Evolutionary conservation across 2,797 vertebrate species (phyloP), one percentile per base, ranked within the genome.

Genomic region (Carduelis carduelis): DNA sequence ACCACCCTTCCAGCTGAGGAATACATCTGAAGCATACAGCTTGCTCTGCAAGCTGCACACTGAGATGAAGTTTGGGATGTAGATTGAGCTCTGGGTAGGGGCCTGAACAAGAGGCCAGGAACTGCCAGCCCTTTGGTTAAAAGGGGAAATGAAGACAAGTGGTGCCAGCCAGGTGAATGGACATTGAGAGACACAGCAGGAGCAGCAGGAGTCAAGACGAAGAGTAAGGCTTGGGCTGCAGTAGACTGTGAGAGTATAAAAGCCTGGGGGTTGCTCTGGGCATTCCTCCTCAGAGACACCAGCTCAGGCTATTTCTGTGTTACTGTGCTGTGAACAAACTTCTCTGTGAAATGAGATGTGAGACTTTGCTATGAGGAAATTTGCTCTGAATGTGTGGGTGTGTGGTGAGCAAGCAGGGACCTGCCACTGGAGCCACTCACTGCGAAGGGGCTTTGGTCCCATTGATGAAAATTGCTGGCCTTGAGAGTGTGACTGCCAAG

Each of bases 261-360:
- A 60, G 8, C 15, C n/a, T 0, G 0, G 23, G 11, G 3, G 7
- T n/a, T 60, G 4, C n/a, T 53, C 16, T 68, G 4, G 18, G 8
- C 10, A 10, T 8, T 47, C 23, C 19, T 53, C 28, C 20, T 68
- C 34, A 39, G 46, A n/a, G 46, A 26, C 28, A 60, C 16, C 28
- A 52, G 11, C 8, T 37, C 28, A n/a, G 20, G 46, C 17, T 68
- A 8, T 46, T 68, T 76, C n/a, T 60, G 19, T 35, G 18, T 44
- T 23, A 46, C 22, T 34, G 18, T 20, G 12, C 28, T 44, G 24
- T 28, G 24, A 76, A n/a, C 13, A 52, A 44, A 53, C 13, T 28
- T 57, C 28, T 52, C 22, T 39, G 32, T 39, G 28, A 46, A 60
- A 53, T 4, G 3, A 60, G 28, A 44, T 12, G 6, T 50, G 27